Conservation (phyloP, 2,797 vertebrate species). For the Alectoris magna region DNA sequence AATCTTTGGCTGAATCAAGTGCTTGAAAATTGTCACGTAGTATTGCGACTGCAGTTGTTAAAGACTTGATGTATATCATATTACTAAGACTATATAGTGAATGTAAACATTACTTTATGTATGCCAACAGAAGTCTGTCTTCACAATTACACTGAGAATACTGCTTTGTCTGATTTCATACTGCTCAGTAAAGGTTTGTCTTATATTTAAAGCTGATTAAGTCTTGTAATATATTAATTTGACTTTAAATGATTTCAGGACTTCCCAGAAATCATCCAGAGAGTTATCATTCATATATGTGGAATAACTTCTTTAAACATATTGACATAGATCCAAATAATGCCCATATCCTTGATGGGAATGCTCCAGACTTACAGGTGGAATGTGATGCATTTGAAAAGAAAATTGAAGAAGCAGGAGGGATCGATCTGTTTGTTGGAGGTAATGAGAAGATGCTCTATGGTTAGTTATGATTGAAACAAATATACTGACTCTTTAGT, state of each 20-base stretch:
- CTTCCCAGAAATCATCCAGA: conserved; percentile 86
- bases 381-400: conserved; percentile 86
- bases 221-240: not conserved
- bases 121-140: not conserved
- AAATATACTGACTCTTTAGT: not conserved
- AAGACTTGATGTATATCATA: not conserved
- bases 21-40: not conserved
- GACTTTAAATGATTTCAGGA: conserved; percentile 68
- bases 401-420: conserved; percentile 85
- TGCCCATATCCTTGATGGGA: conserved; percentile 86
- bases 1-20: not conserved
- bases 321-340: conserved; percentile 86
- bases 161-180: not conserved
- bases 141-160: not conserved
- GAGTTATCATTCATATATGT: conserved; percentile 88
- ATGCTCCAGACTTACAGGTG: conserved; percentile 81
- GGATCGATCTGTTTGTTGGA: conserved; percentile 87
- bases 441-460: conserved; percentile 71
- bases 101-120: not conserved
- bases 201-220: not conserved
- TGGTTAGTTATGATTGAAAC: not conserved
- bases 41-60: not conserved
- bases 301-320: conserved; percentile 88
- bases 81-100: not conserved
- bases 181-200: not conserved